Evolutionary conservation across 2,113 vertebrate species (phyloP).

Genomic region (Origma solitaria): DNA sequence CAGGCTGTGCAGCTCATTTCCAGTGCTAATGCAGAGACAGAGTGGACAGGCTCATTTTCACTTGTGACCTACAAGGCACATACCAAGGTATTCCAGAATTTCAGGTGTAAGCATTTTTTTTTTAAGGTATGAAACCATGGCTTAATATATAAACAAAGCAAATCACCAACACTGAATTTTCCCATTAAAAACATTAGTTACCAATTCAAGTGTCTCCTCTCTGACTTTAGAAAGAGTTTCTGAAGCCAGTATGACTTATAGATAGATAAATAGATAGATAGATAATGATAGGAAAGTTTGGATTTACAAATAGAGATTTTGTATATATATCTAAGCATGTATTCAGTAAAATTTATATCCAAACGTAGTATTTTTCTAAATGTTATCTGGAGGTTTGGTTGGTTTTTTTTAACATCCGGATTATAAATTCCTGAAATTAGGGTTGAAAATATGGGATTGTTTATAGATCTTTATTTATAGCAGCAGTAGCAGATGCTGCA

Average conservation of each 20-base stretch:
- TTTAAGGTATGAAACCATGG: not conserved
- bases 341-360: not conserved
- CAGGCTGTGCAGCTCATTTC: not conserved
- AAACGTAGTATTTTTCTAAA: not conserved
- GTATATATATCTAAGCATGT: not conserved
- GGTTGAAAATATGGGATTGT: not conserved
- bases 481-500: not conserved
- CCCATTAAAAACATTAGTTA: not conserved
- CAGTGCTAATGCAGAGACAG: not conserved
- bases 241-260: not conserved
- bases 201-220: not conserved
- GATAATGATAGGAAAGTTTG: not conserved
- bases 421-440: constrained; percentile 28
- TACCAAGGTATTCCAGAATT: not conserved
- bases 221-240: not conserved
- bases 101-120: not conserved
- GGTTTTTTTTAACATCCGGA: not conserved
- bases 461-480: constrained; percentile 42
- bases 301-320: not conserved
- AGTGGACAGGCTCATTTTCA: not conserved
- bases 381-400: not conserved
- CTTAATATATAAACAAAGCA: not conserved
- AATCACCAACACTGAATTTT: not conserved
- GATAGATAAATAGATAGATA: not conserved
- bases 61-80: not conserved